These are phyloP conservation scores for Forbesichthys agassizii DNA, from an alignment of 2,113 vertebrate species.

Conservation along the genomic window DNA sequence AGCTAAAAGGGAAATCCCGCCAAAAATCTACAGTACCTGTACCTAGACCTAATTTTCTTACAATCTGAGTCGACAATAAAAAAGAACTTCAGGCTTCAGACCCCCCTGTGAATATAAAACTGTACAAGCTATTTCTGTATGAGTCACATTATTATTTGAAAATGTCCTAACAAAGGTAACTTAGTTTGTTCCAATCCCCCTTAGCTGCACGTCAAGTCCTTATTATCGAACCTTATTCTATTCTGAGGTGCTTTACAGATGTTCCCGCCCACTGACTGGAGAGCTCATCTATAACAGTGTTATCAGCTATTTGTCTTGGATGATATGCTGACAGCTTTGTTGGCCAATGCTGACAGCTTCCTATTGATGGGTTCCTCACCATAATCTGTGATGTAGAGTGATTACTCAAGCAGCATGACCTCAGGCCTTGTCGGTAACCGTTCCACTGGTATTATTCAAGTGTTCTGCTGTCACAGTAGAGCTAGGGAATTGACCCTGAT, in stretches of 20 bases:
- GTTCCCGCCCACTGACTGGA: constrained; percentile 25
- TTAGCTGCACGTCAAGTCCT: constrained; percentile 15
- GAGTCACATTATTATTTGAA: background rate
- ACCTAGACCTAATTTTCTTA: no score
- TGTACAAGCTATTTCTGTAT: constrained; percentile 7
- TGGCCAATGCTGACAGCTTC: constrained; percentile 14
- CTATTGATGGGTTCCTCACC: constrained; percentile 38
- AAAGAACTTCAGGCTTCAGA: no score
- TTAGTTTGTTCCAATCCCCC: background rate
- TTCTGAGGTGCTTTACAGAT: constrained; percentile 27
- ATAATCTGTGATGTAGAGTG: constrained; percentile 28
- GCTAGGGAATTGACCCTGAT: background rate
- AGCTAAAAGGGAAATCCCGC: background rate
- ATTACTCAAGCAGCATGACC: constrained; percentile 36
- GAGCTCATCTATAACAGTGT: constrained; percentile 24
- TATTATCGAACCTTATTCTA: constrained; percentile 39
- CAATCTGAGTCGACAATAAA: no score
- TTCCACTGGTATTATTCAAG: constrained; percentile 3
- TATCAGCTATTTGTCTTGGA: constrained; percentile 29
- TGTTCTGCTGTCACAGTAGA: background rate
- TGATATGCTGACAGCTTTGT: constrained; percentile 28
- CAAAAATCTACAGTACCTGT: background rate
- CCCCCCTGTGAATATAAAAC: no score
- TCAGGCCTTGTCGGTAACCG: background rate
- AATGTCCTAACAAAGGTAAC: constrained; percentile 9